Base-by-base conservation (phyloP, 92 coral and sea anemone species). In the Scolanthus callimorphus region DNA sequence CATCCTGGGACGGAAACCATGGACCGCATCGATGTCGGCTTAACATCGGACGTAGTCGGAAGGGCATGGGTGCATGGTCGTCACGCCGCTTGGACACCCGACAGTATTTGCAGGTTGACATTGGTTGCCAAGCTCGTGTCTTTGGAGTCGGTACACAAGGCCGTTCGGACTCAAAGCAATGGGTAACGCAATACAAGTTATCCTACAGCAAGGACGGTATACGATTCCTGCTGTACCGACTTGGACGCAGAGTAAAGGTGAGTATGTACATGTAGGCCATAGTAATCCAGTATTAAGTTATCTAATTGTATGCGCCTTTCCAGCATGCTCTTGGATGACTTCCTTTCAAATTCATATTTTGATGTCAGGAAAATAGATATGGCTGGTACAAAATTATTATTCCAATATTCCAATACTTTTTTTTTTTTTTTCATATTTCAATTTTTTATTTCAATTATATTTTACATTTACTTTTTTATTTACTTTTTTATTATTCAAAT, bases 1-100 rank as follows among this genome's bases (percentile, higher is more conserved):
- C 90, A 23, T 69, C 76, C 77, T 80, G 83, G 84, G 73, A 85
- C 55, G 31, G 45, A n/a, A 58, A 74, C 6, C 95, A 86, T 17
- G 85, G 89, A 9, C 82, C 95, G 0, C 72, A 73, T 31, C 78
- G 95, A 21, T 70, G 77, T 30, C 89, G 95, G 8, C 60, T 86
- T 17, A 86, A 86, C 79, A 70, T 62, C 69, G 59, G 52, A 8
- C 63, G 76, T 17, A 72, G 74, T 69, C 76, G 85, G 20, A 82
- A 73, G 17, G 89, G 85, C 17, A 51, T 71, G n/a, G 95, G 95
- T 6, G 96, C 86, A 11, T 92, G 98, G 98, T 59, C 79, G 11
- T 25, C 91, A 3, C 76, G 87, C n/a, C 84, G 73, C 39, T 77
- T 76, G 83, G 80, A 92, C 37, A 76, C 74, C 25, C 55, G 57